Percentiles rank a stretch among this genome's conserved stretches.
Evolutionary conservation across 2,113 vertebrate genomes (phyloP).

Genomic region (Balaeniceps rex): DNA sequence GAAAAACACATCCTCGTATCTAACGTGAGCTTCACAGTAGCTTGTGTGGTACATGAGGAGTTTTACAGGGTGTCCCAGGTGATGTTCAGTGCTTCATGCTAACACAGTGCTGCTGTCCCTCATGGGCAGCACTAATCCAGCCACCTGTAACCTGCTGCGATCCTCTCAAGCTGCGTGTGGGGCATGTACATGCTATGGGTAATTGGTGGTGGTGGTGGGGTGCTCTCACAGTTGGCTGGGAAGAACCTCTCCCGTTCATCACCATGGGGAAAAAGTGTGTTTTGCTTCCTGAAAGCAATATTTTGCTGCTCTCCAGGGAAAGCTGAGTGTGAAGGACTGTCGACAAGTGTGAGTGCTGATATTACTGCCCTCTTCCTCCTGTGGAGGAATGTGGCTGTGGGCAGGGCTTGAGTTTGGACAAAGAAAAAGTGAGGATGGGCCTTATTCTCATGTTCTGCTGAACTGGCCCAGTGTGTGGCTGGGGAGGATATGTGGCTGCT

Average conservation of each 20-base stretch:
- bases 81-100: neutral
- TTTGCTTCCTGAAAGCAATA: neutral
- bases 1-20: neutral
- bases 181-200: fast-evolving
- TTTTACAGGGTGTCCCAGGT: neutral
- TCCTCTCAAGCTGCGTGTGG: fast-evolving
- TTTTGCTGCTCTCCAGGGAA: neutral
- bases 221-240: neutral
- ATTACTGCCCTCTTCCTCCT: neutral
- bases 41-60: too few species aligned
- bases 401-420: neutral
- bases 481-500: neutral
- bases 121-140: neutral
- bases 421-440: neutral
- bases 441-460: neutral
- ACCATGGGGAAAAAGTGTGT: neutral
- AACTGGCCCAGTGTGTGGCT: neutral
- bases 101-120: neutral
- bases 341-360: neutral
- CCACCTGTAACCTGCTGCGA: neutral
- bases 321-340: neutral
- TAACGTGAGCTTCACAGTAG: neutral
- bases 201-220: fast-evolving
- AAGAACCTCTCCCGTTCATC: neutral
- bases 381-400: neutral